Evolutionary conservation across 1,140 invertebrate species (phyloP), one percentile per base, ranked within the genome.

Genomic region (Lucilia cuprina): DNA sequence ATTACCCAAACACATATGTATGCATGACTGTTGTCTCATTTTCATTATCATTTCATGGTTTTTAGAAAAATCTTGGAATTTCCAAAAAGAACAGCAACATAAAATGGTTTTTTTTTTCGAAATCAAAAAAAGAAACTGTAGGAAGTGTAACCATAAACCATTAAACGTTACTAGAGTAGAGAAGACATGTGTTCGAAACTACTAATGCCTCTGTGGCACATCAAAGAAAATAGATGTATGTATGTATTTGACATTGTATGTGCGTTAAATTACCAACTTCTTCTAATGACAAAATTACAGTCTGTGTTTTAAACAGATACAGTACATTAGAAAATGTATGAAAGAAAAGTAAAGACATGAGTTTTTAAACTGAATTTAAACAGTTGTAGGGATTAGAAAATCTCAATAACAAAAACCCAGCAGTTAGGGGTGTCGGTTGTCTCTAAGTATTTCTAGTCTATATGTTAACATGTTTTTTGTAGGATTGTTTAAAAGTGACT

Each of bases 91-190:
- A 65, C 12, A 5, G 5, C 13, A 10, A 60, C 14, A 8, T 4
- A 60, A 60, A 60, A 60, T 65, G 13, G 12, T n/a, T 65, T 17
- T n/a, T n/a, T 17, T n/a, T n/a, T n/a, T n/a, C n/a, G n/a, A n/a
- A n/a, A n/a, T n/a, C n/a, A n/a, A 30, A 30, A 30, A 30, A 30
- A 65, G n/a, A 65, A 19, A n/a, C 60, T 65, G 14, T 65, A 65
- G 60, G 60, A 65, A 65, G 60, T 65, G 60, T 65, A 65, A 65
- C 60, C 60, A n/a, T 65, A 65, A n/a, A 65, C n/a, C 60, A 17
- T n/a, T 65, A 19, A 65, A 65, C 60, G 14, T n/a, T 65, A 17
- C 25, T 30, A 30, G 25, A 30, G 25, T 30, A 30, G 25, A 30
- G 60, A n/a, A 17, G 17, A 65, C 60, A 65, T 65, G n/a, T 65